Percentiles rank a stretch among this genome's conserved stretches.
phyloP scores from a whole-genome alignment of 2,797 vertebrate species.

The Protosalanx chinensis region DNA sequence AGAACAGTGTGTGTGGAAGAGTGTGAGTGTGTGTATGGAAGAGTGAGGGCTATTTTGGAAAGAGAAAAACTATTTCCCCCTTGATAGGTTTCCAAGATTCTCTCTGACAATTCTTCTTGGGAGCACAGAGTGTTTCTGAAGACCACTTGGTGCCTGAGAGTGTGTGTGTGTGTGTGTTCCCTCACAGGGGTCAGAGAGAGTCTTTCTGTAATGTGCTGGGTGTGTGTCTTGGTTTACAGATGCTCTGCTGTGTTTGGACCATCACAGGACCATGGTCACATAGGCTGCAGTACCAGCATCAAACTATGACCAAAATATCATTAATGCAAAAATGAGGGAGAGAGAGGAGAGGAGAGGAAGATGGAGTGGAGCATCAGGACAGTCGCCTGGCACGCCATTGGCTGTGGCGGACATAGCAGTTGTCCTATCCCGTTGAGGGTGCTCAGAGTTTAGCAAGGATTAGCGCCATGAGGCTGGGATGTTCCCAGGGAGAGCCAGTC shows the following conservation, averaged over 20 bases:
- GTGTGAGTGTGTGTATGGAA: no score
- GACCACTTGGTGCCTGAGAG: background rate
- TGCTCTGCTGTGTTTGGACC: background rate
- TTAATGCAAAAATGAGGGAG: no score
- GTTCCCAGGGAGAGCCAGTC: conserved; percentile 47
- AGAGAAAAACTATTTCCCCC: conserved; percentile 45
- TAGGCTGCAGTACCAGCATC: background rate
- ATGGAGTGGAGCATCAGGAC: no score
- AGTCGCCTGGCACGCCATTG: background rate
- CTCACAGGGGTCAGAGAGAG: background rate
- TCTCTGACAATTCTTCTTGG: conserved; percentile 38
- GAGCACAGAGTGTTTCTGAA: background rate
- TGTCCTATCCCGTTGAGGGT: conserved; percentile 45
- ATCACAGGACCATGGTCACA: background rate
- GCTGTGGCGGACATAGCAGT: conserved; percentile 31
- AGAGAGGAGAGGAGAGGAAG: no score
- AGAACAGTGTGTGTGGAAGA: background rate
- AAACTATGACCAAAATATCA: no score
- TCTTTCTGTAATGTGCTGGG: background rate
- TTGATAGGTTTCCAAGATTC: conserved; percentile 37
- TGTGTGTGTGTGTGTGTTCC: background rate
- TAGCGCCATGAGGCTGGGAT: conserved; percentile 41
- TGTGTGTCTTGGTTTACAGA: background rate
- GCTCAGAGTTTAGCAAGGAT: conserved; percentile 48
- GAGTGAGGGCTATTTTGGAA: conserved; percentile 31